Evolutionary conservation across 2,113 vertebrate genomes (phyloP), one percentile per base, ranked within the genome.

Genomic region (Guaruba guarouba): DNA sequence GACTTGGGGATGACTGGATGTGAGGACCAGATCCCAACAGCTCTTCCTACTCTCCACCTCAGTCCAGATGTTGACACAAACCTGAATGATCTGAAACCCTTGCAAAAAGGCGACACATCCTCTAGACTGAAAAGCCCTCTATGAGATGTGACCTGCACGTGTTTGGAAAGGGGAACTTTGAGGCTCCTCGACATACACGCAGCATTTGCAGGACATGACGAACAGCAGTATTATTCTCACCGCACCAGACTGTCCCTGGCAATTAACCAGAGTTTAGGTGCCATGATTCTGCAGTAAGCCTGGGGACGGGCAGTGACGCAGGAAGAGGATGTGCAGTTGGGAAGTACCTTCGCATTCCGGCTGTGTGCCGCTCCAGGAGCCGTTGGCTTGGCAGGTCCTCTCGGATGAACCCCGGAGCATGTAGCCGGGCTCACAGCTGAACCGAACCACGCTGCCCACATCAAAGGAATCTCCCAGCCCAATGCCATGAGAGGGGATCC

Each of bases 391-490:
- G 85, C 99, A 99, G 11, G 78, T 96, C 63, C 99, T 98, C 93
- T 99, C 99, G 1, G 99, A 98, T 0, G 99, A 99, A 2, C 99
- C 99, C n/a, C 97, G 97, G 25, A 99, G 98, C 5, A 13, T 3
- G 39, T 99, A 99, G 18, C 99, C 99, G 0, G 99, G 98, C 96
- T 99, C 99, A 18, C 99, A 99, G 97, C 99, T 99, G 93, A 99
- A 99, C 67, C 98, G 96, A 25, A 99, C 98, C 59, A 98, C 83
- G 46, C 98, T 98, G 89, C 98, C 98, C 3, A 97, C 97, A 0
- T 82, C 97, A 19, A 99, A 99, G 88, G 98, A 98, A 3, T 99
- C 99, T 8, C 99, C 99, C 79, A 99, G 97, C 11, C 99, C 98
- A 11, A 99, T 99, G 17, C 99, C 99, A 0, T 99, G 99, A 0